phyloP scores from a whole-genome alignment of 2,888 invertebrate genomes.

The Phrixothrix hirtus region DNA sequence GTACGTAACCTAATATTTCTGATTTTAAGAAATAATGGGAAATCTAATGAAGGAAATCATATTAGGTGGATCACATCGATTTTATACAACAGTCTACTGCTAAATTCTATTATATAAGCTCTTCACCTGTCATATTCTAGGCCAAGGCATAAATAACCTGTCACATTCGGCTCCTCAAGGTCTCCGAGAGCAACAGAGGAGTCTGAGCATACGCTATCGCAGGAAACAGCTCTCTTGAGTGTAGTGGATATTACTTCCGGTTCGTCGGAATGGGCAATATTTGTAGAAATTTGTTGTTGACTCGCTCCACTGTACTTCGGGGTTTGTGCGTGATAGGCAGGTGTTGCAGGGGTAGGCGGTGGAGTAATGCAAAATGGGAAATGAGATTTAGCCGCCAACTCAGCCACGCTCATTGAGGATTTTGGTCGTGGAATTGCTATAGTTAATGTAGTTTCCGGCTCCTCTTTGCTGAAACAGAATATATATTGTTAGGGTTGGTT shows the following conservation, averaged over 20 bases:
- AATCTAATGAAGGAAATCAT: slow-evolving; percentile 5
- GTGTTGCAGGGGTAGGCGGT: slow-evolving; percentile 40
- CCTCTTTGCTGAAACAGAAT: slow-evolving; percentile 19
- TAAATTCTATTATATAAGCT: slow-evolving; percentile 10
- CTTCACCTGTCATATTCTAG: slow-evolving; percentile 75
- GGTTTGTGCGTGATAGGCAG: slow-evolving; percentile 11
- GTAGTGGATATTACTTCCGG: slow-evolving; percentile 45
- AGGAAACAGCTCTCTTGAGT: slow-evolving; percentile 71
- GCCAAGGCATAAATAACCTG: slow-evolving; percentile 76
- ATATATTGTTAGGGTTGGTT: too few relatives aligned
- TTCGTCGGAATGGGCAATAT: slow-evolving; percentile 36
- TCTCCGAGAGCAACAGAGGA: slow-evolving; percentile 73
- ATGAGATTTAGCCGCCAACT: slow-evolving; percentile 47
- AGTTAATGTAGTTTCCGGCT: slow-evolving; percentile 45
- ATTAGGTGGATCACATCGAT: slow-evolving; percentile 4
- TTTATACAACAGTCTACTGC: neutral
- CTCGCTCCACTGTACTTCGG: slow-evolving; percentile 7
- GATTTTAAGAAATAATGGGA: neutral
- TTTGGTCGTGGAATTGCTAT: slow-evolving; percentile 53
- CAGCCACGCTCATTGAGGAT: slow-evolving; percentile 51
- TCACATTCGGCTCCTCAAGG: slow-evolving; percentile 70
- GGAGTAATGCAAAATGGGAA: slow-evolving; percentile 49
- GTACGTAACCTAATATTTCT: neutral
- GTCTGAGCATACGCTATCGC: slow-evolving; percentile 80
- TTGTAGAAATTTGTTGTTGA: slow-evolving; percentile 17